Percentiles rank a stretch among this genome's conserved stretches.
Evolutionary conservation across 2,888 invertebrate genomes (phyloP).

Genomic region (Cephus runcator): DNA sequence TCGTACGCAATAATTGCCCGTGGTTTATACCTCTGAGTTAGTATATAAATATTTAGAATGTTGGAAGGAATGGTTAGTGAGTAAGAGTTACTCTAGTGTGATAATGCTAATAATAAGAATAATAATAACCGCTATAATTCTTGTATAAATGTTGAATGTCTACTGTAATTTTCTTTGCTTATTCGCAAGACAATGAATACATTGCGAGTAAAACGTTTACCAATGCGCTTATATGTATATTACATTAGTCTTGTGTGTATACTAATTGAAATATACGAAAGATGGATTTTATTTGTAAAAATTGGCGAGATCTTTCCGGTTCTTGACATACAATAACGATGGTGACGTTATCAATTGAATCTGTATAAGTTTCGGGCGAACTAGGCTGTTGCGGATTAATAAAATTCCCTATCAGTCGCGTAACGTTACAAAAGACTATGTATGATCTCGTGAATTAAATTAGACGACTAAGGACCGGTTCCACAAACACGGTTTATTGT

Average conservation of each 20-base stretch:
- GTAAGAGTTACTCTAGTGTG: neutral
- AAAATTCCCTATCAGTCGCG: neutral
- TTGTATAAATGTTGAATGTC: slow-evolving; percentile 13
- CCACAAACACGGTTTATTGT: too few relatives aligned
- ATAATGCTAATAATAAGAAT: neutral
- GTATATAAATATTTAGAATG: slow-evolving; percentile 16
- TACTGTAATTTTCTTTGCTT: slow-evolving; percentile 11
- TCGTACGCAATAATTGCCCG: slow-evolving; percentile 14
- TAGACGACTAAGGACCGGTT: neutral
- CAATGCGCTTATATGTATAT: neutral
- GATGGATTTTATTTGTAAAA: neutral
- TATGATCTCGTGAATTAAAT: neutral
- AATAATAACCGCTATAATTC: neutral
- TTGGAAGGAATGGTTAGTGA: slow-evolving; percentile 22
- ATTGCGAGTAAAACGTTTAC: neutral
- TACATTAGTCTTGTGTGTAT: neutral
- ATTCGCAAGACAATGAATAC: neutral
- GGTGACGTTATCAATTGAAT: neutral
- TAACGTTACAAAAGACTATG: neutral
- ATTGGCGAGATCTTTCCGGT: neutral
- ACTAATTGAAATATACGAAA: neutral
- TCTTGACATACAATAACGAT: neutral
- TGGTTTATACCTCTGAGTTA: slow-evolving; percentile 9
- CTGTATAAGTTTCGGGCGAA: neutral
- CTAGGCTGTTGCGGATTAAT: neutral